Evolutionary conservation across 2,797 vertebrate genomes (phyloP).

Genomic region (Garrulus glandarius): DNA sequence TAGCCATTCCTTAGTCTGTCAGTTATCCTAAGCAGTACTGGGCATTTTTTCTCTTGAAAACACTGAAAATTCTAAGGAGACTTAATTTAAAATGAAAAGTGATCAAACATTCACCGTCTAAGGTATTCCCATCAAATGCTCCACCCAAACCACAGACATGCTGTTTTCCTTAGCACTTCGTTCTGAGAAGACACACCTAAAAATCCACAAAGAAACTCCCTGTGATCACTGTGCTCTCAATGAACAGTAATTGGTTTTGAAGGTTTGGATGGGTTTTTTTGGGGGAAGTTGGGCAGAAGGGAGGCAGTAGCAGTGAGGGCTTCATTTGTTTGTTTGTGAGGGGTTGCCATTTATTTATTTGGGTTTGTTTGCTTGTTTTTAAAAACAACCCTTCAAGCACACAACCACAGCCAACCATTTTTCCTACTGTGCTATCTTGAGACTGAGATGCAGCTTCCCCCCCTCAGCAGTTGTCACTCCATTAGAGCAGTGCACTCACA

Average conservation of each 20-base stretch:
- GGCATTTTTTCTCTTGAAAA: background rate
- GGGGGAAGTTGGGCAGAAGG: rapidly evolving
- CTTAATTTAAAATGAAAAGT: background rate
- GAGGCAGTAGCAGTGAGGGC: background rate
- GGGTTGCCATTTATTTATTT: background rate
- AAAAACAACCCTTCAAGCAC: background rate
- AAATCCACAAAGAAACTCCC: background rate
- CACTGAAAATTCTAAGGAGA: background rate
- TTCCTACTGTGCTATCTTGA: background rate
- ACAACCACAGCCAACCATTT: background rate
- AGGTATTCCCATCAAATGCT: background rate
- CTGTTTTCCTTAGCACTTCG: background rate
- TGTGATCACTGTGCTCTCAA: background rate
- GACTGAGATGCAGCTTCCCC: background rate
- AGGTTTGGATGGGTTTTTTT: background rate
- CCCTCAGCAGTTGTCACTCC: background rate
- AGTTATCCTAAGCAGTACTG: background rate
- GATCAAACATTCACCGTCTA: background rate
- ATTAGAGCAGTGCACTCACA: background rate
- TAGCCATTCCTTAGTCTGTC: background rate
- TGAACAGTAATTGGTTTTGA: rapidly evolving
- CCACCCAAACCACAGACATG: background rate
- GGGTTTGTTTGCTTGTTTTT: background rate
- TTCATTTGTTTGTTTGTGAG: background rate
- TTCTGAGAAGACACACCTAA: background rate